These are phyloP conservation scores for Leptocoma aspasia DNA, from an alignment of 2,113 vertebrate genomes.

Conservation along the genomic window DNA sequence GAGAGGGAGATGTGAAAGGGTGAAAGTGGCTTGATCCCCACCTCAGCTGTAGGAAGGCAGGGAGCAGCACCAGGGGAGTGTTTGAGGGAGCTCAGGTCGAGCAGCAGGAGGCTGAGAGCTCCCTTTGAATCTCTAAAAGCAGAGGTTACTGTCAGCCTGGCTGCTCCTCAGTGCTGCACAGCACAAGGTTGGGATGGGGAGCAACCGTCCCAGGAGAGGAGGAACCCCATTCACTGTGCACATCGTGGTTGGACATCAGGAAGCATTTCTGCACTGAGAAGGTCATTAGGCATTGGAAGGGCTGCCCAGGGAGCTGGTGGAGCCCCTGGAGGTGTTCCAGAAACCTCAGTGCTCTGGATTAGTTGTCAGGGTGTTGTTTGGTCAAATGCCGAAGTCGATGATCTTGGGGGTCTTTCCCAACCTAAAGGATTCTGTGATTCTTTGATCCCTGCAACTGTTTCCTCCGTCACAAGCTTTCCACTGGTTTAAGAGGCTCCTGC, in stretches of 20 bases:
- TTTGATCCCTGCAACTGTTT: fast-evolving
- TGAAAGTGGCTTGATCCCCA: neutral
- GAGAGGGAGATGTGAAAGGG: neutral
- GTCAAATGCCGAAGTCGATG: too few relatives aligned
- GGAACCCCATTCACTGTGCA: fast-evolving
- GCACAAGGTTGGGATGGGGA: neutral
- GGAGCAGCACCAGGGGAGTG: neutral
- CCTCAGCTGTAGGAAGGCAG: neutral
- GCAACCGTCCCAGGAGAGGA: fast-evolving
- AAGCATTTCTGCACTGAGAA: neutral
- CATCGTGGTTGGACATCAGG: neutral
- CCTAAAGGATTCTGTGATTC: fast-evolving
- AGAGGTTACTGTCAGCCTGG: neutral
- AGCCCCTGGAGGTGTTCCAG: neutral
- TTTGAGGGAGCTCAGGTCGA: neutral
- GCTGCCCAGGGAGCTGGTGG: neutral
- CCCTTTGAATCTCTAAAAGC: neutral
- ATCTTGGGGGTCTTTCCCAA: neutral
- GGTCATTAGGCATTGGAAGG: neutral
- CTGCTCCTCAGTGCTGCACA: neutral
- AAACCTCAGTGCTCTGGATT: neutral
- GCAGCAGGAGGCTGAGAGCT: neutral
- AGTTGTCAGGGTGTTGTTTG: neutral
- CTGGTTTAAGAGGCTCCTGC: neutral
- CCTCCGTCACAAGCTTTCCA: neutral